Evolutionary conservation across 2,888 invertebrate genomes (phyloP).

Genomic region (Limulus polyphemus): DNA sequence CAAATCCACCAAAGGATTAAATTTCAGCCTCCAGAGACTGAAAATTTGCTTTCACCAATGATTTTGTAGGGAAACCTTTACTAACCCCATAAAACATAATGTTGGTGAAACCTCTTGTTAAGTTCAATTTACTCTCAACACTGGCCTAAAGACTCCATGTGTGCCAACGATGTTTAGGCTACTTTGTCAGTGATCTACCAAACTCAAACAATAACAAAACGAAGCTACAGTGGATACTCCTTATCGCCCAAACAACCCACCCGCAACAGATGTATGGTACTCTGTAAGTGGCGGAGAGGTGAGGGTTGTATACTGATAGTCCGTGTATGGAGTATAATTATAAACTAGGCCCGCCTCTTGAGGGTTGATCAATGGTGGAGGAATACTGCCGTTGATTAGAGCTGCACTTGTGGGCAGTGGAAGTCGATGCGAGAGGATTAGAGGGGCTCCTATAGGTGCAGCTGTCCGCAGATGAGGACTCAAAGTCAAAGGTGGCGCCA

Average conservation of each 20-base stretch:
- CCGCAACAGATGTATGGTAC: constrained; percentile 60
- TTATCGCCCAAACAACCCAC: constrained; percentile 85
- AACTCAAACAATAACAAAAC: too few species aligned
- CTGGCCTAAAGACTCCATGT: too few species aligned
- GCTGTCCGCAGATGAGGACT: constrained; percentile 34
- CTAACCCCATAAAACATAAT: too few species aligned
- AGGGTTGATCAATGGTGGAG: constrained; percentile 49
- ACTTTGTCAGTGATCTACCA: too few species aligned
- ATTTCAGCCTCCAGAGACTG: too few species aligned
- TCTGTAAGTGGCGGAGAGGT: constrained; percentile 50
- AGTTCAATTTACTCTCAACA: too few species aligned
- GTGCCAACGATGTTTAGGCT: too few species aligned
- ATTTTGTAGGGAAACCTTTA: too few species aligned
- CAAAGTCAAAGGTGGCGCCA: constrained; percentile 23
- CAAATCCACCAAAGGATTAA: too few species aligned
- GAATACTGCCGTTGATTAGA: constrained; percentile 45
- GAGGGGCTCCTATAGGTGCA: constrained; percentile 68
- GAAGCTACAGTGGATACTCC: constrained; percentile 14
- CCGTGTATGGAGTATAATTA: constrained; percentile 53
- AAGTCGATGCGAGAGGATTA: constrained; percentile 82
- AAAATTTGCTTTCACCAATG: too few species aligned
- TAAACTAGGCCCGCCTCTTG: constrained; percentile 71
- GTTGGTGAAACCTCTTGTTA: too few species aligned
- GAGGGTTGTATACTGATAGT: constrained; percentile 81
- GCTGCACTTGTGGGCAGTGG: constrained; percentile 65